Base-by-base conservation (phyloP, 2,113 vertebrate genomes). In the Leptobrachium ailaonicum region DNA sequence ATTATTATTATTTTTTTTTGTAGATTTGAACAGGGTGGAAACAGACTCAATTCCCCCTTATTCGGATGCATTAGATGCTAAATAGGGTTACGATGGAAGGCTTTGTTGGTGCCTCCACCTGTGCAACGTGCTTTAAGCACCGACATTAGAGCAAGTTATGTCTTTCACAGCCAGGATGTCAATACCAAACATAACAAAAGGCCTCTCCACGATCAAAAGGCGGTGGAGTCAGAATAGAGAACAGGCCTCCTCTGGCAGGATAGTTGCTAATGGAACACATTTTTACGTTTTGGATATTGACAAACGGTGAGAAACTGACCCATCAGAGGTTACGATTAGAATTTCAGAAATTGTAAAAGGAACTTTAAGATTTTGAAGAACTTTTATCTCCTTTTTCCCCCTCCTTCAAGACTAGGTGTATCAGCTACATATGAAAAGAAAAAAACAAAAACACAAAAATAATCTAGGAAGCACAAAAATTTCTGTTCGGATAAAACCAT, bases 391-490 rank as follows among this genome's bases (percentile, higher is more conserved):
- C 20, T 32, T 32, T 32, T 32, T 32, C 20, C 20, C 20, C 20
- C 20, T 32, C 20, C 20, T 32, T 32, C 20, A 32, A 32, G 20
- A 32, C 20, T 32, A 32, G 20, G 20, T 32, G 20, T 32, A 32
- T 32, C 20, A 32, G 20, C 20, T 32, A 32, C 20, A 32, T 32
- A 32, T 32, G 20, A 32, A 32, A 32, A 32, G 20, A 32, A 32
- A 32, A 32, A 53, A 11, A 11, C 45, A 41, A 41, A 73, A 78
- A 8, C 47, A 50, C 47, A 4, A 14, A 32, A 6, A 50, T 43
- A 14, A 62, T 81, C 64, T 41, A 58, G 79, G 79, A 81, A 81
- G 79, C 79, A 81, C 79, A 71, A 69, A 45, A 50, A 71, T 40
- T 58, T 50, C 41, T 54, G 20, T 32, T 32, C 20, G 20, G 20